phyloP scores from a whole-genome alignment of 2,888 invertebrate species.

The Drosophila pseudotakahashii region DNA sequence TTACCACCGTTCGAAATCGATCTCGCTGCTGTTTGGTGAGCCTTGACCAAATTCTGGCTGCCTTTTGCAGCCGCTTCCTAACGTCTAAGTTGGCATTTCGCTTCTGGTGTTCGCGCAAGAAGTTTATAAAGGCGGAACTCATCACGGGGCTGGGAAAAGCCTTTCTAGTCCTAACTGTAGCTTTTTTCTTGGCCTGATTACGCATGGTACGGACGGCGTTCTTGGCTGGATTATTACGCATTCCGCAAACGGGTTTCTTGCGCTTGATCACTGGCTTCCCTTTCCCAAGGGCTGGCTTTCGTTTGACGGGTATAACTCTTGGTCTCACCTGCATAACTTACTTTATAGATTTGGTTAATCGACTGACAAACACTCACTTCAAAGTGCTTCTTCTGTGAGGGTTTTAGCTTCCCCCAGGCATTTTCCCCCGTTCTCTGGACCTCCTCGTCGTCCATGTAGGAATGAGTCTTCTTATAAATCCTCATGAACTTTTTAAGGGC shows the following conservation, averaged over 20 bases:
- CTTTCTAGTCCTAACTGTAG: no score
- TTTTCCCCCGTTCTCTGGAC: neutral
- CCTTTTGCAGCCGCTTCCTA: neutral
- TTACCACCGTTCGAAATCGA: neutral
- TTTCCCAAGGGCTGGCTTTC: neutral
- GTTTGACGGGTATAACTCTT: neutral
- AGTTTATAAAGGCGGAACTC: neutral
- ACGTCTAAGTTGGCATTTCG: neutral
- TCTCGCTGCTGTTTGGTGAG: neutral
- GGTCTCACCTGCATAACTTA: neutral
- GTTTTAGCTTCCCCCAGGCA: slow-evolving; percentile 20
- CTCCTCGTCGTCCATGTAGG: neutral
- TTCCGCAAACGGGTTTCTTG: neutral
- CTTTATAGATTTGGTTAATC: no score
- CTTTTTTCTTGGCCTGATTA: neutral
- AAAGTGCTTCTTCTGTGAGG: slow-evolving; percentile 2
- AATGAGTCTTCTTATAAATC: neutral
- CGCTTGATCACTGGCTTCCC: no score
- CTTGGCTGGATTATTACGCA: neutral
- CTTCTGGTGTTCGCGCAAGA: neutral
- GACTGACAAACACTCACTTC: slow-evolving; percentile 1
- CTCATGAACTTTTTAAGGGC: slow-evolving; percentile 9
- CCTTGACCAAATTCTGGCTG: neutral
- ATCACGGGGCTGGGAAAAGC: neutral
- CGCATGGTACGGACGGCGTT: neutral